Percentiles rank a stretch among this genome's conserved stretches.
Conservation (phyloP, 2,113 vertebrate species). For the Pantherophis guttatus region DNA sequence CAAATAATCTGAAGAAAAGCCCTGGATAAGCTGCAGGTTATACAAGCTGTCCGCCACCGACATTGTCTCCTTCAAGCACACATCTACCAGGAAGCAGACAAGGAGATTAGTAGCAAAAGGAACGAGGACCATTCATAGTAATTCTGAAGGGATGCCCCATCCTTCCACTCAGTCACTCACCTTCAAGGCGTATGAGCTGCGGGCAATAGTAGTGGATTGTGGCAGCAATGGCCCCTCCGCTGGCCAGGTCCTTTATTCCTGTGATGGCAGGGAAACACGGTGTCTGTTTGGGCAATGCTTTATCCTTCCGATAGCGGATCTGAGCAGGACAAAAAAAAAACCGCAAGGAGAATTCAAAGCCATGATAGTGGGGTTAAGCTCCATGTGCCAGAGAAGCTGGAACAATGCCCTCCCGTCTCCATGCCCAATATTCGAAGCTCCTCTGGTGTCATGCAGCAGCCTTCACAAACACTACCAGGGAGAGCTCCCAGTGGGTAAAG, state of each 20-base stretch:
- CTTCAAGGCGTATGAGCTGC: slow-evolving; percentile 81
- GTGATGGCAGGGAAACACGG: slow-evolving; percentile 81
- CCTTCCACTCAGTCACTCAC: slow-evolving; percentile 56
- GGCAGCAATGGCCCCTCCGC: slow-evolving; percentile 82
- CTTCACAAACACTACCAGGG: not conserved
- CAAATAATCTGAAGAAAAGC: slow-evolving; percentile 84
- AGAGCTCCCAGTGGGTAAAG: not conserved
- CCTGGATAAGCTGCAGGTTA: slow-evolving; percentile 85
- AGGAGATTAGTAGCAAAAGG: not conserved
- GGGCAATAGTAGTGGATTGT: slow-evolving; percentile 89
- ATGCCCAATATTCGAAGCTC: not conserved
- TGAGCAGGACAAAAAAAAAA: slow-evolving; percentile 51
- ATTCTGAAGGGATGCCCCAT: not conserved
- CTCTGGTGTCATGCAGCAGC: not conserved
- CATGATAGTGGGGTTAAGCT: no score
- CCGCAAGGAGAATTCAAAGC: slow-evolving; percentile 21
- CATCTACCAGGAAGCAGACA: slow-evolving; percentile 66
- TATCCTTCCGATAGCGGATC: slow-evolving; percentile 91
- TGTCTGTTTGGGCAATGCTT: slow-evolving; percentile 76
- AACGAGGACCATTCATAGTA: fast-evolving
- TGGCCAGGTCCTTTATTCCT: slow-evolving; percentile 82
- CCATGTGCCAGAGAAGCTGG: not conserved
- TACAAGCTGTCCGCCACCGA: slow-evolving; percentile 83
- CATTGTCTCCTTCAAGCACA: slow-evolving; percentile 90
- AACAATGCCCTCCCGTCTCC: not conserved